These are phyloP conservation scores for Drosophila ezoana DNA, from an alignment of 2,888 invertebrate genomes.

Conservation along the genomic window DNA sequence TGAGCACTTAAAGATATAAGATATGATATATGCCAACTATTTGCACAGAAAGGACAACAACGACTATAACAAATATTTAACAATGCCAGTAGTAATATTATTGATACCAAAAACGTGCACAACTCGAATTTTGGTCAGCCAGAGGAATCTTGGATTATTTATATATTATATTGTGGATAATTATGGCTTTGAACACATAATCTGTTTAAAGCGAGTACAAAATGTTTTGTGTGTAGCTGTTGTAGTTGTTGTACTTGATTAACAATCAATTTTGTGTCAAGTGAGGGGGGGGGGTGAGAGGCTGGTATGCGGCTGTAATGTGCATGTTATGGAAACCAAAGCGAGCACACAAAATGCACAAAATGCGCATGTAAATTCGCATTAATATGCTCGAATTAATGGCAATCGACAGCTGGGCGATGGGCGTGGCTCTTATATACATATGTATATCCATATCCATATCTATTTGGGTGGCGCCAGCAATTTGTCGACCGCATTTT, in stretches of 20 bases:
- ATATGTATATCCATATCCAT: not conserved
- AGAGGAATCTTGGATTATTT: constrained; percentile 7
- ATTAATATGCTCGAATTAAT: constrained; percentile 79
- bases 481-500: constrained; percentile 72
- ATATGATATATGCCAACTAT: not conserved
- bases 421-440: not conserved
- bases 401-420: constrained; percentile 54
- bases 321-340: constrained; percentile 64
- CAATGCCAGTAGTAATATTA: constrained; percentile 10
- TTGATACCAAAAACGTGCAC: constrained; percentile 30
- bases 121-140: constrained; percentile 19
- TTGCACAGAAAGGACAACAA: not conserved
- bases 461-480: constrained; percentile 29
- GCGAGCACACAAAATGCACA: constrained; percentile 50
- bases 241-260: constrained; percentile 32
- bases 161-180: constrained; percentile 4
- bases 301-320: constrained; percentile 23
- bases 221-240: constrained; percentile 5
- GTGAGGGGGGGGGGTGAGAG: too few species aligned
- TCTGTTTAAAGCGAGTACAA: constrained; percentile 26
- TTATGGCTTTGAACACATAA: constrained; percentile 26
- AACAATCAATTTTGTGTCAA: constrained; percentile 46
- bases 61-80: not conserved
- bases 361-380: constrained; percentile 54
- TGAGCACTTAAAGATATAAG: too few species aligned